Evolutionary conservation across 2,888 invertebrate species (phyloP).

Genomic region (Oxycera nigricornis): DNA sequence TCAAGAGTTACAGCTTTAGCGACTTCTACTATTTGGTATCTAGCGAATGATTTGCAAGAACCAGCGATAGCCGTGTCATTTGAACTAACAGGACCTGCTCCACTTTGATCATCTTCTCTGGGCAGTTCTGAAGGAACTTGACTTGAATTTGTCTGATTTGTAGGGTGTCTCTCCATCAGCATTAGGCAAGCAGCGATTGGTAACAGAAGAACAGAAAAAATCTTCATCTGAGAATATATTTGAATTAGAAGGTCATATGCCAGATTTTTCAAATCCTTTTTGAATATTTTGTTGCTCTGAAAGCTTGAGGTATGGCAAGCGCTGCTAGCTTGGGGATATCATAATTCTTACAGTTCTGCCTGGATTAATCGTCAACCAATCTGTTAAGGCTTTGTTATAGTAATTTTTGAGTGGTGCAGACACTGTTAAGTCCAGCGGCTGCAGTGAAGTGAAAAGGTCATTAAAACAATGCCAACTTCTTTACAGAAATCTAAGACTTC

Average conservation of each 20-base stretch:
- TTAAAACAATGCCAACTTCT: too few species aligned
- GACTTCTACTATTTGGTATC: not conserved
- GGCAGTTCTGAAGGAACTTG: not conserved
- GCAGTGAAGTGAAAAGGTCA: too few species aligned
- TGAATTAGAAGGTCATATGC: not conserved
- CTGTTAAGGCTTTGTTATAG: too few species aligned
- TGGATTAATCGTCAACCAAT: too few species aligned
- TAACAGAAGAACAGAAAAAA: not conserved
- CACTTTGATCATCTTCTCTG: not conserved
- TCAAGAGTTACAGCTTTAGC: not conserved
- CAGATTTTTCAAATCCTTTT: not conserved
- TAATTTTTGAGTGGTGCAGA: too few species aligned
- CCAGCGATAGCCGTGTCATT: not conserved
- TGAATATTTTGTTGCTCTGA: too few species aligned
- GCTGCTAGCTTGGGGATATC: too few species aligned
- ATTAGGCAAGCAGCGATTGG: not conserved
- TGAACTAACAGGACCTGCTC: not conserved
- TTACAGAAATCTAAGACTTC: too few species aligned
- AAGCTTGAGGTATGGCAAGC: too few species aligned
- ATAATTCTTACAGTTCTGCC: too few species aligned
- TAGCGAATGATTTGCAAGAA: too few species aligned
- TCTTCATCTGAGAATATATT: not conserved
- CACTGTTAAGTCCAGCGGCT: too few species aligned
- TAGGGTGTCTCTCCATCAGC: not conserved
- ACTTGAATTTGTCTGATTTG: not conserved